Evolutionary conservation across 2,797 vertebrate genomes (phyloP).

Genomic region (Cynodonichthys magdalenae): DNA sequence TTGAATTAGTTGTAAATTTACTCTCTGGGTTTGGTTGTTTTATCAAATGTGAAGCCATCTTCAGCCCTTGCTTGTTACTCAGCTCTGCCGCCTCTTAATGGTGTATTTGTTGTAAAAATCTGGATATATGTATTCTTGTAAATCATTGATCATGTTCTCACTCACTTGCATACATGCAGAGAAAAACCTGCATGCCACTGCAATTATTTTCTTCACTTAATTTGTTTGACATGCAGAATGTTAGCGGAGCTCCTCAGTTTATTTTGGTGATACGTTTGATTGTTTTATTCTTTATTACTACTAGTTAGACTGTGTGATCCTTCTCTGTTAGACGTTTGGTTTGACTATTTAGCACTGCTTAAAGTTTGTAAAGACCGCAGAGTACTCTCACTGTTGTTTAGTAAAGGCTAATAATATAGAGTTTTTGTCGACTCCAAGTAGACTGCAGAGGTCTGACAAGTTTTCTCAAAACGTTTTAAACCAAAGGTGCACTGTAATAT

Average conservation of each 20-base stretch:
- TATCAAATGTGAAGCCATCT: neutral
- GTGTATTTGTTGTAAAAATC: slow-evolving; percentile 50
- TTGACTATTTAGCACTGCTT: neutral
- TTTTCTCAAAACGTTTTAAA: no score
- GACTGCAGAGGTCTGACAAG: no score
- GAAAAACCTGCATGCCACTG: slow-evolving; percentile 46
- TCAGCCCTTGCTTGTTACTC: slow-evolving; percentile 35
- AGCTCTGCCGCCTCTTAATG: slow-evolving; percentile 46
- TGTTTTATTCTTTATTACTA: slow-evolving; percentile 9
- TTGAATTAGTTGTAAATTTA: neutral
- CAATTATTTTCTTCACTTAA: slow-evolving; percentile 13
- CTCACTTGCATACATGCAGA: slow-evolving; percentile 28
- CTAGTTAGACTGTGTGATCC: slow-evolving; percentile 11
- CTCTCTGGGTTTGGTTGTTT: neutral
- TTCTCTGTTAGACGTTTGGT: neutral
- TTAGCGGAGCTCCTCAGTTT: slow-evolving; percentile 22
- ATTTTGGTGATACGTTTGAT: slow-evolving; percentile 29
- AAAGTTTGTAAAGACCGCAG: no score
- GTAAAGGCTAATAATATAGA: no score
- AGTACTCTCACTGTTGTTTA: no score
- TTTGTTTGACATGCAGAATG: slow-evolving; percentile 21
- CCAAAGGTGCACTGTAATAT: no score
- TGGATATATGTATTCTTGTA: slow-evolving; percentile 29
- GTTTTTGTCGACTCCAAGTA: no score
- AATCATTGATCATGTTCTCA: slow-evolving; percentile 38